Percentiles rank a stretch among this genome's conserved stretches.
Conservation (phyloP, 1,140 invertebrate species). For the Lepidurus arcticus region DNA sequence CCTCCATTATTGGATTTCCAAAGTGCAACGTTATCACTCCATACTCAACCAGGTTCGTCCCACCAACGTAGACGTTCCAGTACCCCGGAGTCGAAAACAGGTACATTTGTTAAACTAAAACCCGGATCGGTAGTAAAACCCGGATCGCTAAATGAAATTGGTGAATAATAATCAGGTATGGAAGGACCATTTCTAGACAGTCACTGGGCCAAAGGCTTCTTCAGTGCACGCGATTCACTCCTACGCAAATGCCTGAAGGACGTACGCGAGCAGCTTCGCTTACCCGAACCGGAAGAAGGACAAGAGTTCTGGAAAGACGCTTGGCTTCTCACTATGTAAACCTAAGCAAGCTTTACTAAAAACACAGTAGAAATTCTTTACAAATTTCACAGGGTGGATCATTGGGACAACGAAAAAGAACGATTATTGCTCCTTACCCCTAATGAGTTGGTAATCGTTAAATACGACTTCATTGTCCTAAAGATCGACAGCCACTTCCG, state of each 20-base stretch:
- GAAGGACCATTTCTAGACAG: background rate
- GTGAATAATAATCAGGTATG: background rate
- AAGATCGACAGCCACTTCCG: constrained; percentile 61
- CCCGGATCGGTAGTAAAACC: background rate
- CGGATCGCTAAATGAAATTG: background rate
- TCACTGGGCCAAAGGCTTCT: constrained; percentile 18
- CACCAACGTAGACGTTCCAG: background rate
- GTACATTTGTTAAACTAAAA: background rate
- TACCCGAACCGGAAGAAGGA: background rate
- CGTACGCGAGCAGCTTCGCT: background rate
- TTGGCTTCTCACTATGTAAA: constrained; percentile 30
- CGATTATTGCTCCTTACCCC: constrained; percentile 66
- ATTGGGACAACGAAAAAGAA: constrained; percentile 82
- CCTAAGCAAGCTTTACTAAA: too few relatives aligned
- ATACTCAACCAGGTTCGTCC: background rate
- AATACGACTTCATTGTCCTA: constrained; percentile 78
- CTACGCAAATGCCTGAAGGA: constrained; percentile 10
- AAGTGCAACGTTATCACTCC: constrained; percentile 23
- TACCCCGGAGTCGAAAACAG: background rate
- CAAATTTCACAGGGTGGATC: constrained; percentile 59
- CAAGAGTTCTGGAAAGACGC: constrained; percentile 13
- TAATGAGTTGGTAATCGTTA: constrained; percentile 62
- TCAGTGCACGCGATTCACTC: constrained; percentile 25
- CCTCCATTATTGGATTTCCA: constrained; percentile 22
- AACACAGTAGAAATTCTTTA: background rate